Evolutionary conservation across 2,888 invertebrate species (phyloP), one percentile per base, ranked within the genome.

Genomic region (Dynastes hyllus): DNA sequence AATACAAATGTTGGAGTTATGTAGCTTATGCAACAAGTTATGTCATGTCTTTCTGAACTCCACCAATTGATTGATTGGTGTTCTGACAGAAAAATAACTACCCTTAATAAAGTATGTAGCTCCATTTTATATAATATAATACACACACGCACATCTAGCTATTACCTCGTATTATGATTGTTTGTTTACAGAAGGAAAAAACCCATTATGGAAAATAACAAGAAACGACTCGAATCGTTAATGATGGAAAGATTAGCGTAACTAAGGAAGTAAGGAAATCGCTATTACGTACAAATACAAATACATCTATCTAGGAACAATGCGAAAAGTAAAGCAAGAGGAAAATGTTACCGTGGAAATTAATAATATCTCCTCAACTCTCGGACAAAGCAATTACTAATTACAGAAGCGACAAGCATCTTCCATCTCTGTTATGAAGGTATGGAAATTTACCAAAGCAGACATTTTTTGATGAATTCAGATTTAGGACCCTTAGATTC

Each of bases 331-430:
- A 66, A 66, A 16, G 40, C 4, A 16, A 9, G 16, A 22, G 40
- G n/a, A 40, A 67, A 67, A 45, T 13, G 4, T 53, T 5, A 16
- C 16, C 6, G 40, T 45, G n/a, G 40, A 67, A 45, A 9, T 9
- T 13, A 67, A 67, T 16, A 5, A 67, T 22, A 45, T 40, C n/a
- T 5, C 11, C 66, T 45, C 16, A 13, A 50, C n/a, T 67, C 13
- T 9, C 40, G 40, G 40, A 16, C 45, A 67, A 67, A 67, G 66
- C 40, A 8, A 16, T 45, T 40, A 67, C 40, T 67, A 67, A 67
- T 67, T 67, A 67, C 45, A 67, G 66, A 2, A 40, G 45, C 66
- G 66, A 13, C 8, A 45, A 67, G 50, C 40, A 67, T 22, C 45
- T 67, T 67, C 8, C 45, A 45, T 45, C 45, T 8, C 8, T 45